Evolutionary conservation across 2,113 vertebrate species (phyloP).

Genomic region (Tinamus guttatus): DNA sequence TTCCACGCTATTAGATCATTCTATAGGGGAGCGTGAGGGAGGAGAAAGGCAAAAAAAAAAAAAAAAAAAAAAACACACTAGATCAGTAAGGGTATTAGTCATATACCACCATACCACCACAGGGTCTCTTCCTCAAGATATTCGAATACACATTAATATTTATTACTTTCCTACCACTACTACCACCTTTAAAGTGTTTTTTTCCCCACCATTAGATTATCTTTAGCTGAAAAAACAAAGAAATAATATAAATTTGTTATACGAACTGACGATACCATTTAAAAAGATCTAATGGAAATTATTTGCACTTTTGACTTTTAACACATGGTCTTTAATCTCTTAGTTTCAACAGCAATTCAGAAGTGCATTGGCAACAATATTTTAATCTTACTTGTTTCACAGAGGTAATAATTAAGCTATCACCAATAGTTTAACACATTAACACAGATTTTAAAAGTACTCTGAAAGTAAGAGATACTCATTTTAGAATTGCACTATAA

Average conservation of each 20-base stretch:
- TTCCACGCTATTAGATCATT: constrained; percentile 73
- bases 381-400: not conserved
- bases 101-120: rapidly evolving
- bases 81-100: not conserved
- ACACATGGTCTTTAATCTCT: not conserved
- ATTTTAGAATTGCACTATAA: not conserved
- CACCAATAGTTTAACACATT: not conserved
- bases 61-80: not conserved
- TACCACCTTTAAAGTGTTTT: not conserved
- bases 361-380: not conserved
- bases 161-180: not conserved
- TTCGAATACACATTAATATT: not conserved
- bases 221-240: not conserved
- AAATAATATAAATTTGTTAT: not conserved
- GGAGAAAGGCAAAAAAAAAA: not conserved
- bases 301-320: not conserved
- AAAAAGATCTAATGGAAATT: not conserved
- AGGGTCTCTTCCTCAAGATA: not conserved
- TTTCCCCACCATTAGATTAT: not conserved
- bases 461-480: not conserved
- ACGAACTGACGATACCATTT: not conserved
- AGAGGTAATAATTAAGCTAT: not conserved
- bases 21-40: not conserved
- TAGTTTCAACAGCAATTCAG: not conserved
- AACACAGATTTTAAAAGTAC: not conserved